Percentiles rank a stretch among this genome's conserved stretches.
Evolutionary conservation across 1,140 invertebrate genomes (phyloP).

Genomic region (Lepidotrigona ventralis): DNA sequence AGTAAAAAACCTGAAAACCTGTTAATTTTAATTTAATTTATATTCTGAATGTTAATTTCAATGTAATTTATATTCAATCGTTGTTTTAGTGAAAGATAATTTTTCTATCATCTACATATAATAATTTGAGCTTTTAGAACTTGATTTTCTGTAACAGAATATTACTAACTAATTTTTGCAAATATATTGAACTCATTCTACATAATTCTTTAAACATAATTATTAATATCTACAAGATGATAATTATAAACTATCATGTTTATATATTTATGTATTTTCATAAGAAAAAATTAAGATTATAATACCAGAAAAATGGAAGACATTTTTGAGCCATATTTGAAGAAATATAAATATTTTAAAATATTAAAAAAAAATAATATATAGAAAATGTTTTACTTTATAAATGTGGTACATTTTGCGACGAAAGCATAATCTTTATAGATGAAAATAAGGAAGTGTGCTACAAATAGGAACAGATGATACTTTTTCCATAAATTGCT

Average conservation of each 20-base stretch:
- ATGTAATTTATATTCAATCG: neutral
- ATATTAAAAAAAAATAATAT: neutral
- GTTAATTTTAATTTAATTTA: conserved; percentile 3
- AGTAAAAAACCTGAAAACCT: neutral
- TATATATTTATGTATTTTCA: conserved; percentile 1
- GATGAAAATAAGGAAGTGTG: neutral
- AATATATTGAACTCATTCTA: conserved; percentile 5
- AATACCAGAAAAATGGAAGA: conserved; percentile 31
- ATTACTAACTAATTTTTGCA: neutral
- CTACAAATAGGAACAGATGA: conserved; percentile 5
- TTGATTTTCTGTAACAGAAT: neutral
- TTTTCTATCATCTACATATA: neutral
- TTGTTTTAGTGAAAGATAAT: neutral
- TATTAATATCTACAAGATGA: conserved; percentile 4
- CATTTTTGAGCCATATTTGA: conserved; percentile 18
- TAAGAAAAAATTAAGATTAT: conserved; percentile 18
- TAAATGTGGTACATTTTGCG: neutral
- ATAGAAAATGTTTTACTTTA: neutral
- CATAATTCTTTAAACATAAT: conserved; percentile 11
- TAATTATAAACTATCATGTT: conserved; percentile 35
- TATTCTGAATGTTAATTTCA: too few species aligned
- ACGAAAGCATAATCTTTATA: neutral
- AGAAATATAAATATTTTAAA: neutral
- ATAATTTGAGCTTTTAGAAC: neutral
- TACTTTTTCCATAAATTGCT: conserved; percentile 1